Conservation (phyloP, 2,113 vertebrate genomes). For the Podilymbus podiceps region DNA sequence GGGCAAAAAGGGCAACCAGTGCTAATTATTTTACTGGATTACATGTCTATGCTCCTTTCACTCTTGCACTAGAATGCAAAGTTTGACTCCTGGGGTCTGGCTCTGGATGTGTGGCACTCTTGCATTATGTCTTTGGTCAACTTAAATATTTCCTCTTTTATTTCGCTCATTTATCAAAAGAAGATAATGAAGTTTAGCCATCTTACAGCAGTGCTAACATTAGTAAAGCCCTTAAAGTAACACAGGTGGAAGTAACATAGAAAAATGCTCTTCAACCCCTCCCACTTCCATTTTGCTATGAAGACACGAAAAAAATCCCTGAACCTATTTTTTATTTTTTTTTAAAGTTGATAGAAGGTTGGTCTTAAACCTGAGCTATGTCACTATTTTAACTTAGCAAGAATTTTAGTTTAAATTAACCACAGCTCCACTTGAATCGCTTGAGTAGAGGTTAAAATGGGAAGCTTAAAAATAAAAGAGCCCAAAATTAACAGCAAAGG, state of each 20-base stretch:
- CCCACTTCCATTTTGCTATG: neutral
- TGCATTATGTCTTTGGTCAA: neutral
- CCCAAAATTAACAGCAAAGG: neutral
- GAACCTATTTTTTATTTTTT: neutral
- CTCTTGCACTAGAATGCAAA: neutral
- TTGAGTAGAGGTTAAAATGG: neutral
- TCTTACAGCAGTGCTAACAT: neutral
- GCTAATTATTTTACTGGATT: neutral
- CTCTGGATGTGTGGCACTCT: rapidly evolving
- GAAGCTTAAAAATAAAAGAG: slow-evolving; percentile 30
- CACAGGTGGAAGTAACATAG: neutral
- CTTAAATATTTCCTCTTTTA: neutral
- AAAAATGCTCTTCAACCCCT: neutral
- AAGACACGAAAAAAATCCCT: neutral
- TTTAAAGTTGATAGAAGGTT: neutral
- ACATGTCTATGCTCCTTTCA: neutral
- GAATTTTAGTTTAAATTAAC: neutral
- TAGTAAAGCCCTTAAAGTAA: neutral
- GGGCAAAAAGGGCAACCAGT: neutral
- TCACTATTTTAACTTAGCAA: neutral
- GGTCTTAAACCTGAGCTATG: neutral
- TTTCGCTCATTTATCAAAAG: neutral
- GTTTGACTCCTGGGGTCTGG: neutral
- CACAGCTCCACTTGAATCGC: neutral
- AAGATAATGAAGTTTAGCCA: neutral